Evolutionary conservation across 2,113 vertebrate genomes (phyloP), one percentile per base, ranked within the genome.

Genomic region (Solea senegalensis): DNA sequence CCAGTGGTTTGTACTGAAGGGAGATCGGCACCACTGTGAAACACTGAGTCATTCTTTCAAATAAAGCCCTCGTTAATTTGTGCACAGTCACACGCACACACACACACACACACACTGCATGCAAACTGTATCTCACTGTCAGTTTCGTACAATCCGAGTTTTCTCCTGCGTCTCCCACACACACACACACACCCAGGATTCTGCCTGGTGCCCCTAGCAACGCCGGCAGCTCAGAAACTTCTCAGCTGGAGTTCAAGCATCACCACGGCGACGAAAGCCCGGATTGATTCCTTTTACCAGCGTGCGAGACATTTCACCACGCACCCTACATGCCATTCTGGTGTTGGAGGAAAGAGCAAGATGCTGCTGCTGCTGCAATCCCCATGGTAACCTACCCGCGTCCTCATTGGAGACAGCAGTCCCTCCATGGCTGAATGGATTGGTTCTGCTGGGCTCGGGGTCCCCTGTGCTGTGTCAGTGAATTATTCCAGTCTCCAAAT

Each of bases 351-450:
- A 76, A 71, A 65, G 65, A 72, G 60, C 9, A 40, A 60, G 65
- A 68, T 83, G 74, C 65, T 70, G 75, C 34, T 34, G 21, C 21
- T 21, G 21, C 21, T 54, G 67, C 39, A 44, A 79, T 88, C 77
- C 41, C 88, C 84, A 69, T 83, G 81, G 84, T 78, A 78, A 92
- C 92, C 84, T 89, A 94, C 93, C 93, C 93, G 88, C 2, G 93
- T 93, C 71, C 92, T 92, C 92, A 93, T 93, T 57, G 92, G 92
- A 85, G 93, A 93, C 77, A 94, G 90, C 58, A 93, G 91, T 86
- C 93, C 93, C 83, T 94, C 93, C 93, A 94, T 94, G 78, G 78
- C 87, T 73, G 80, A 88, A 81, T 65, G 16, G 60, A 69, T 86
- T 77, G 85, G 88, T 89, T 92, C 81, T 64, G 55, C 74, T 78